Base-by-base conservation (phyloP, 1,140 invertebrate species). In the Laupala kohalensis region DNA sequence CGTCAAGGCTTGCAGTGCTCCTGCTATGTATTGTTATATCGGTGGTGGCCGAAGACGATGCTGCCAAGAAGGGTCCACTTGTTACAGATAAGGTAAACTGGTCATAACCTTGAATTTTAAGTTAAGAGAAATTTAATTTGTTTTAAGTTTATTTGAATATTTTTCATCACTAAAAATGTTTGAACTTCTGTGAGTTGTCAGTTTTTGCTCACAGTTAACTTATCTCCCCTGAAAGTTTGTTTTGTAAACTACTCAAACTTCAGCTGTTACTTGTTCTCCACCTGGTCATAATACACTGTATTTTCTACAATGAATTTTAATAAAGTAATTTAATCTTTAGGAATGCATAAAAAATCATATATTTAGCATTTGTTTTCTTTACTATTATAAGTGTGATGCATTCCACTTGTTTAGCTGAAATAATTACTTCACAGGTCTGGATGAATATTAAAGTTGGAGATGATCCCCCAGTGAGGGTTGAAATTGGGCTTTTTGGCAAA, bases 401-500 rank as follows among this genome's bases (percentile, higher is more conserved):
- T 9, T 9, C 29, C 25, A 15, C 19, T 29, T 6, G 3, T 25
- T 24, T 64, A 24, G 12, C 15, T 64, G 4, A 25, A 71, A 24
- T 1, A 26, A 26, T 76, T 77, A 73, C 74, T 77, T 74, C 76
- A 69, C 79, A 99, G 95, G 96, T 99, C 37, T 94, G 85, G 83
- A 99, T 99, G 83, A 92, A 97, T 76, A 93, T 99, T 13, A 86
- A 83, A 75, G 92, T 98, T 78, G 97, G 94, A 15, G 92, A 86
- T 65, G 86, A 92, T 76, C 72, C 82, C 24, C 82, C 83, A 30
- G 96, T 95, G 67, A 84, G 89, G 67, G 86, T 99, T 76, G 92
- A 90, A 72, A 96, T 99, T 80, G 97, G 97, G 53, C 83, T 99
- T 0, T 93, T 92, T 79, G 97, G 97, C 25, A 95, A 95, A 79